Conservation (phyloP, 2,797 vertebrate genomes). For the Parauchenoglanis punctatus region DNA sequence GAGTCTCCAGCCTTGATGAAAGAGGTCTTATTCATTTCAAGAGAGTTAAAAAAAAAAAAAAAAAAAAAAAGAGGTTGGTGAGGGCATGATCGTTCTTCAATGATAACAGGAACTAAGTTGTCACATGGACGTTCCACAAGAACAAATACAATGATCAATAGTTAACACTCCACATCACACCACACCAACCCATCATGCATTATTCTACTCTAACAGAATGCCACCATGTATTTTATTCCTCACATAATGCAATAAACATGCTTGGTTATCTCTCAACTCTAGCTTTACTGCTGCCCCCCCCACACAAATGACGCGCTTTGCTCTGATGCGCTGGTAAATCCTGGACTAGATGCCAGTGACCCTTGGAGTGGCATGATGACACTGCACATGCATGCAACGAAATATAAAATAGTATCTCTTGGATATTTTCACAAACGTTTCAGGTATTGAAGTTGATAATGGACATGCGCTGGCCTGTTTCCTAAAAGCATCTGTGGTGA, state of each 20-base stretch:
- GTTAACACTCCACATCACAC: neutral
- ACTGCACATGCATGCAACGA: neutral
- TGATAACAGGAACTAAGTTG: neutral
- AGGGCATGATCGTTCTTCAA: neutral
- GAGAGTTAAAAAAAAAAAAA: neutral
- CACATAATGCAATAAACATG: neutral
- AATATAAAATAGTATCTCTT: neutral
- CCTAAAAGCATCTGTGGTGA: neutral
- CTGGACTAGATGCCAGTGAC: neutral
- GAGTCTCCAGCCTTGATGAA: neutral
- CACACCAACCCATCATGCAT: neutral
- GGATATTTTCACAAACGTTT: slow-evolving; percentile 9
- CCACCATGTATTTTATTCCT: neutral
- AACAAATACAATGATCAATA: neutral
- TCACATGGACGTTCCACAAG: neutral
- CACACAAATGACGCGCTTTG: neutral
- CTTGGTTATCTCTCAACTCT: neutral
- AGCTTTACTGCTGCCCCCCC: neutral
- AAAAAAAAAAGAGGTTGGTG: neutral
- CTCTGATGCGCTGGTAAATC: neutral
- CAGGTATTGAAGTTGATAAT: neutral
- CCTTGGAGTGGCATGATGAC: neutral
- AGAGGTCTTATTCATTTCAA: neutral
- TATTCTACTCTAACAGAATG: neutral
- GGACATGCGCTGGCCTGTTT: slow-evolving; percentile 20